Base-by-base conservation (phyloP, 1,140 invertebrate species). In the Cyclina sinensis region DNA sequence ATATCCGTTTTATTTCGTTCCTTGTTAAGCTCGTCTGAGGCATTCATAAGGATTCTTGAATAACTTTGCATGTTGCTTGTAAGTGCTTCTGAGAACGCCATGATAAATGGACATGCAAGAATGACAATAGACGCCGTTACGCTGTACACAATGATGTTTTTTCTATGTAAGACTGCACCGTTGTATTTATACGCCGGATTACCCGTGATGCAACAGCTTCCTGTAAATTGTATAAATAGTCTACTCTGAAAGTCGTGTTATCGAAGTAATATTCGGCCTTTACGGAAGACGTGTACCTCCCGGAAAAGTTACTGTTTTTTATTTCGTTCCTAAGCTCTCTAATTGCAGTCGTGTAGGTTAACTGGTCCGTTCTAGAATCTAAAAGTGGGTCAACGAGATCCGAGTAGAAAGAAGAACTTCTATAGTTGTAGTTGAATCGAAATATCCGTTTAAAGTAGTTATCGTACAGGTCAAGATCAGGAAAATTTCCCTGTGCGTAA, bases 181-280 rank as follows among this genome's bases (percentile, higher is more conserved):
- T 78, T 37, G 37, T 12, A 70, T 87, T 87, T 9, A 87, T 70
- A n/a, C 35, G 35, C 1, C 48, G 21, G 3, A 86, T 65, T 12
- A 87, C 74, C 27, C 76, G 21, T 27, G 46, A 24, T 11, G 85
- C 74, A 65, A 87, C 43, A 18, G 39, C 27, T 32, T 65, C 43
- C 46, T 87, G 85, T 2, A 87, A 21, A 0, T n/a, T 80, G 30
- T 48, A 87, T 14, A 87, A 59, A 70, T 87, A 80, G 21, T 87
- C 85, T 7, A 87, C 59, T n/a, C 85, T 12, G 35, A 87, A 62
- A 11, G 85, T 68, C 2, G 43, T 16, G 30, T 87, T 87, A 62
- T 87, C 85, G 32, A 79, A 87, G 35, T 80, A 87, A n/a, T 51
- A 32, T 30, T 87, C 32, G 5, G 85, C 74, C 39, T 87, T 87